Evolutionary conservation across 2,888 invertebrate genomes (phyloP).

Genomic region (Brachypalpus laphriformis): DNA sequence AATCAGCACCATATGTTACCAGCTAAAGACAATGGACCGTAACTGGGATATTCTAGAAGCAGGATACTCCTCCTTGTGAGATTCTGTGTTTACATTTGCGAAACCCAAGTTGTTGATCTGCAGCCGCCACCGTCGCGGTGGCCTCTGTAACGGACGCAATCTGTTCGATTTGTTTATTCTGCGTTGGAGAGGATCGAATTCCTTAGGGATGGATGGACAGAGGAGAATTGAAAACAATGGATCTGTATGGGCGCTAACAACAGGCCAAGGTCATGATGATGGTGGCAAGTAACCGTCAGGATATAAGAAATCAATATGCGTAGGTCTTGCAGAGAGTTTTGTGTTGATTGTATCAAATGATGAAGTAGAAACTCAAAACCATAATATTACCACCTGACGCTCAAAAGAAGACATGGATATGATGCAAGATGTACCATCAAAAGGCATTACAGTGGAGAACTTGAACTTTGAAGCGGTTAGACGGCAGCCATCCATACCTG

Average conservation of each 20-base stretch:
- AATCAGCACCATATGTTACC: conserved; percentile 52
- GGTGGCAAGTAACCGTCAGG: conserved; percentile 12
- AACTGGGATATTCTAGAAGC: conserved; percentile 30
- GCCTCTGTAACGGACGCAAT: conserved; percentile 46
- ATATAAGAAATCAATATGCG: not conserved
- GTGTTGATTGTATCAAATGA: not conserved
- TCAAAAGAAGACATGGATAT: not conserved
- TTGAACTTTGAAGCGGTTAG: no score
- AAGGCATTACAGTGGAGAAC: no score
- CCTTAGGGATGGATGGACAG: conserved; percentile 7
- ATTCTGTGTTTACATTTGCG: conserved; percentile 65
- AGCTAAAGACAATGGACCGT: conserved; percentile 38
- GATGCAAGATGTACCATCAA: no score
- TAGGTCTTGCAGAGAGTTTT: not conserved
- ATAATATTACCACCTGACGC: conserved; percentile 29
- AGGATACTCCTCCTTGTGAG: conserved; percentile 57
- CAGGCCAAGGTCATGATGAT: conserved; percentile 19
- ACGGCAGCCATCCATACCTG: no score
- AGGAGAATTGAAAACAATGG: no score
- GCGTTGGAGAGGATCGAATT: conserved; percentile 53
- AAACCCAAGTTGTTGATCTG: conserved; percentile 49
- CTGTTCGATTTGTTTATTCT: conserved; percentile 66
- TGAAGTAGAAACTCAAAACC: conserved; percentile 16
- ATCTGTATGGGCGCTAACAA: conserved; percentile 10
- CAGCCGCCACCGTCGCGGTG: conserved; percentile 23